Evolutionary conservation across 2,888 invertebrate genomes (phyloP).

Genomic region (Acleris literana): DNA sequence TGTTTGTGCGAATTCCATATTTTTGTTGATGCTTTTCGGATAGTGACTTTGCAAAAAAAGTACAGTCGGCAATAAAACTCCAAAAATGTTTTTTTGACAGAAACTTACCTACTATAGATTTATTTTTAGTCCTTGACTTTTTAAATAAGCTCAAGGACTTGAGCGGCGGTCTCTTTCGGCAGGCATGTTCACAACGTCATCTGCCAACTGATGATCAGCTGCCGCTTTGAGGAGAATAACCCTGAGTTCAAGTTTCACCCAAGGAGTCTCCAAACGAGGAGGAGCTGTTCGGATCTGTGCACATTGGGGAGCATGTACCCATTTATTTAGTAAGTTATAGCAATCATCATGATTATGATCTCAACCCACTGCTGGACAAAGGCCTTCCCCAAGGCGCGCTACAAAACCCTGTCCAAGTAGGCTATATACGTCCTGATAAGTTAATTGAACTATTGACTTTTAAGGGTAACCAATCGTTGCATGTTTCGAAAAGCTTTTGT

Average conservation of each 20-base stretch:
- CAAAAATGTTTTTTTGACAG: too few relatives aligned
- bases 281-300: constrained; percentile 88
- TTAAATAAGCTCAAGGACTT: constrained; percentile 81
- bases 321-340: constrained; percentile 73
- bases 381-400: too few relatives aligned
- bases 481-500: too few relatives aligned
- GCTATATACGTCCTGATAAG: too few relatives aligned
- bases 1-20: too few relatives aligned
- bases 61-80: background rate
- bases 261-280: constrained; percentile 90
- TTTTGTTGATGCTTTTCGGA: too few relatives aligned
- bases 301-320: constrained; percentile 88
- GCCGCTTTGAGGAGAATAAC: constrained; percentile 88
- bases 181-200: constrained; percentile 91
- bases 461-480: too few relatives aligned
- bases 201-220: constrained; percentile 90
- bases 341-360: too few relatives aligned
- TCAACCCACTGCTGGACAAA: too few relatives aligned
- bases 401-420: too few relatives aligned
- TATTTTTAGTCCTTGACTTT: constrained; percentile 76
- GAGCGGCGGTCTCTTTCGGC: constrained; percentile 85
- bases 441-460: too few relatives aligned
- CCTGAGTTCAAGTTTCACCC: constrained; percentile 87
- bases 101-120: background rate
- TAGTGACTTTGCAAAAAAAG: background rate